Evolutionary conservation across 2,113 vertebrate species (phyloP).

Genomic region (Ptyas mucosa): DNA sequence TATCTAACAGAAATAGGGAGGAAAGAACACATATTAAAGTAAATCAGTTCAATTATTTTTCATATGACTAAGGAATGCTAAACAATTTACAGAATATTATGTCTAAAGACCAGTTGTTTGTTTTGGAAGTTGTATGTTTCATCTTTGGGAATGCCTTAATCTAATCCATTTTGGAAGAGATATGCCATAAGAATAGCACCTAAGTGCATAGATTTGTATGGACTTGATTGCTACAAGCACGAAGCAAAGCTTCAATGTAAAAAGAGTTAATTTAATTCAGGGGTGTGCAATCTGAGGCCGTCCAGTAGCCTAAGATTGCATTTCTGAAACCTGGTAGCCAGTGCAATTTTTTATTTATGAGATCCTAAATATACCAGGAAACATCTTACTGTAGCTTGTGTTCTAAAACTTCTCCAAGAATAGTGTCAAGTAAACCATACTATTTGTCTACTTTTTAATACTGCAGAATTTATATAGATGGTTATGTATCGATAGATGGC

Average conservation of each 20-base stretch:
- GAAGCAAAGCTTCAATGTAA: background rate
- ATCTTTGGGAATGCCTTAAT: background rate
- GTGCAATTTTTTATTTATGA: background rate
- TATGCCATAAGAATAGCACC: background rate
- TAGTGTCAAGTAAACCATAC: background rate
- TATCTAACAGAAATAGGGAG: background rate
- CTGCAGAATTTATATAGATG: background rate
- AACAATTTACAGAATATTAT: background rate
- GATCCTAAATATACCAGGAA: background rate
- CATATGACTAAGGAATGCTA: background rate
- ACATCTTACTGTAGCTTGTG: background rate
- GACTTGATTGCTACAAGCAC: background rate
- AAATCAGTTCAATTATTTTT: background rate
- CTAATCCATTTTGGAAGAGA: background rate
- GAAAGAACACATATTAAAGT: background rate
- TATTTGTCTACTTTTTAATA: background rate
- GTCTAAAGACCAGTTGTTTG: background rate
- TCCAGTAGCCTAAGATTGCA: background rate
- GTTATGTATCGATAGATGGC: background rate
- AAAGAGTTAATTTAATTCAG: background rate
- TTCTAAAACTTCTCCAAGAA: background rate
- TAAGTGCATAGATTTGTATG: background rate
- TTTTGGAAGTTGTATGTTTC: background rate
- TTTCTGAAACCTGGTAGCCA: background rate
- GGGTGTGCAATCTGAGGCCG: background rate